Base-by-base conservation (phyloP, 2,797 vertebrate species). In the Champsocephalus esox region DNA sequence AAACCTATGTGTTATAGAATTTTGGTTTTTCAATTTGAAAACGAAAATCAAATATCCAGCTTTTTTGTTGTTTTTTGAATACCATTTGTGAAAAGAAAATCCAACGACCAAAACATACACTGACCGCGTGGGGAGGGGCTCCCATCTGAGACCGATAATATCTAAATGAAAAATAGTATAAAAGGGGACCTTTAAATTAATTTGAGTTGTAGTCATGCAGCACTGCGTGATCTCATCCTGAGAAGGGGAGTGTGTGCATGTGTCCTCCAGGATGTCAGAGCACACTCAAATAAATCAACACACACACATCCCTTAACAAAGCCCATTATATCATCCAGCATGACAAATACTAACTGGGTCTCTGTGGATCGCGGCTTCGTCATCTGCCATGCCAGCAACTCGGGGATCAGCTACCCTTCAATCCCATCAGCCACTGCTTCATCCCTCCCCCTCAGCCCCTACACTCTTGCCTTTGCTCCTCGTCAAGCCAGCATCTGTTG, bases 341-440 rank as follows among this genome's bases (percentile, higher is more conserved):
- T 75, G 82, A 81, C 70, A 73, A 84, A 89, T 76, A 68, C 84
- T 68, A 77, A 82, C 70, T 46, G 71, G 57, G 66, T 67, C 81
- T 67, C 79, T 44, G 73, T 51, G 76, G 87, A 55, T 60, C 48
- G 71, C 51, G 52, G 52, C 76, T 73, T 82, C 19, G 24, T 73
- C 70, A 82, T 83, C 67, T 59, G 73, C 70, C 67, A 59, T 59
- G 63, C 80, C 75, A 62, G 76, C 58, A 77, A 79, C 70, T 43
- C 3, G 77, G 54, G 73, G 84, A 84, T 88, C 79, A 73, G 72
- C 87, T 81, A 79, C 85, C 67, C 82, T 75, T 78, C 62, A 84
- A 75, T 85, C 77, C 74, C 78, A 84, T 86, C 79, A 85, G 69
- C 46, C 56, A 69, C 32, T 78, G 74, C 80, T 73, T 46, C 73